Base-by-base conservation (phyloP, 2,797 vertebrate species). In the Borostomias antarcticus region DNA sequence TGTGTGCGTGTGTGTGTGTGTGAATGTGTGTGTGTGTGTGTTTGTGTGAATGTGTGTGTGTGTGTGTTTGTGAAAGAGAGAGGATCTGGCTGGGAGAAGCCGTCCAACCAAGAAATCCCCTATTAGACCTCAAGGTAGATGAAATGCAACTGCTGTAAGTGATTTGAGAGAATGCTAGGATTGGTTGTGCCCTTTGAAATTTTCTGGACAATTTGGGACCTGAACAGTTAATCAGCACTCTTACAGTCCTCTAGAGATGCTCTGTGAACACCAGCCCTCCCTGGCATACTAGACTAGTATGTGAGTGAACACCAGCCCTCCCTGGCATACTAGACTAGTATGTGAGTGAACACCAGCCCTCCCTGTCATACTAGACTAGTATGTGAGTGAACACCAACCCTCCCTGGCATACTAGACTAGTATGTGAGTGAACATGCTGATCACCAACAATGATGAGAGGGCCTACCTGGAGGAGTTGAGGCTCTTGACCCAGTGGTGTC, bases 71-170 rank as follows among this genome's bases (percentile, higher is more conserved):
- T 1, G 40, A 33, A 70, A 50, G 33, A 25, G 23, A 8, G 66
- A 66, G 8, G 53, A 70, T 17, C 60, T 35, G 1, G 0, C 28
- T 0, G 7, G 64, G n/a, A 70, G 63, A 3, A 5, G 40, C 15
- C n/a, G n/a, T n/a, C 40, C 66, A 0, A 29, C 8, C 0, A 70
- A 66, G 51, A 21, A 15, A 43, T 83, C 78, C 0, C 68, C 74
- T 45, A 17, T 15, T 5, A 79, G 81, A 71, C 77, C 78, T 43
- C 70, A 74, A 77, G 83, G 89, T 85, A 63, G 1, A 11, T 8
- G 7, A 11, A 1, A 21, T 25, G 40, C 15, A 45, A 45, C 15
- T n/a, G 40, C n/a, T n/a, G n/a, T n/a, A n/a, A n/a, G n/a, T n/a
- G n/a, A n/a, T n/a, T n/a, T n/a, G n/a, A n/a, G n/a, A n/a, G n/a